Evolutionary conservation across 2,113 vertebrate species (phyloP).

Genomic region (Myrmecobius fasciatus): DNA sequence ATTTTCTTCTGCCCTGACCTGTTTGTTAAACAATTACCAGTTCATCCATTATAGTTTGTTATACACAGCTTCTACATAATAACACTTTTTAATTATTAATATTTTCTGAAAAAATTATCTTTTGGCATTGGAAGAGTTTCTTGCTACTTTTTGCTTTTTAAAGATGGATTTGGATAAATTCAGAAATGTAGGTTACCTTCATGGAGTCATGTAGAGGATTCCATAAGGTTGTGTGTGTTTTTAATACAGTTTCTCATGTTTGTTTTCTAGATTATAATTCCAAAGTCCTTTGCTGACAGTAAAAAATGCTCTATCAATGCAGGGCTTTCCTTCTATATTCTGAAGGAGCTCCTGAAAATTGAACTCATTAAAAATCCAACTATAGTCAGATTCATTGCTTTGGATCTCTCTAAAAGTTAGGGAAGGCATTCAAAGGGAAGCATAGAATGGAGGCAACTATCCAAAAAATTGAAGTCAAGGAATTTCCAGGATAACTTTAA

Average conservation of each 20-base stretch:
- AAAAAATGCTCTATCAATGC: background rate
- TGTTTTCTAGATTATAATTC: background rate
- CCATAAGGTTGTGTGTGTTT: background rate
- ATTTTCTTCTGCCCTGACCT: background rate
- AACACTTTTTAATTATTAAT: background rate
- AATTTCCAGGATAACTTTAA: background rate
- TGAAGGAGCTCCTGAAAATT: background rate
- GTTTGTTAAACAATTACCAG: background rate
- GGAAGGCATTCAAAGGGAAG: background rate
- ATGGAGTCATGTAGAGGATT: background rate
- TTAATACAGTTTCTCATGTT: background rate
- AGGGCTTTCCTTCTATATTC: background rate
- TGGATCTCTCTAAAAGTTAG: background rate
- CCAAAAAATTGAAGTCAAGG: background rate
- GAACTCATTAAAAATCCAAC: background rate
- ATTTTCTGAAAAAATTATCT: background rate
- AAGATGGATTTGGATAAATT: background rate
- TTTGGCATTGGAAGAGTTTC: background rate
- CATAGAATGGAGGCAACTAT: background rate
- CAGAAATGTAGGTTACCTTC: background rate
- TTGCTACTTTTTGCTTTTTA: background rate
- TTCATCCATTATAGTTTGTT: background rate
- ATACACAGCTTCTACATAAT: background rate
- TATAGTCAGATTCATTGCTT: background rate
- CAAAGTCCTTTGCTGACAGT: background rate